Evolutionary conservation across 2,888 invertebrate genomes (phyloP), one percentile per base, ranked within the genome.

Genomic region (Drosophila nigritarsus): DNA sequence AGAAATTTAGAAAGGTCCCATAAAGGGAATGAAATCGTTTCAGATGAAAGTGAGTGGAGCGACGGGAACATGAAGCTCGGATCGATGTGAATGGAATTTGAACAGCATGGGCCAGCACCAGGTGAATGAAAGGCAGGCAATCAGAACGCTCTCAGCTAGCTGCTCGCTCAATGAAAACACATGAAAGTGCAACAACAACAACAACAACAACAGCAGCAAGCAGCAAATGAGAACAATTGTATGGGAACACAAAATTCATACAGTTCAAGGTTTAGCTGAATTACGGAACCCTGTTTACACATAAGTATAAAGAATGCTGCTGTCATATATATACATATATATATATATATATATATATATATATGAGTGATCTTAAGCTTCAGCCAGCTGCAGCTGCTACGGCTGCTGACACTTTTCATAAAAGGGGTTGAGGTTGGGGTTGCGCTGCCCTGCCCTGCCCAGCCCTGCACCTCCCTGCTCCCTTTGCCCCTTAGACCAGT

Each of bases 41-140:
- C 54, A 56, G 69, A 67, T 78, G 78, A 78, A 78, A 78, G 78
- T 78, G 78, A 78, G 65, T 78, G 78, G 65, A 78, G 54, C 51
- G 69, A 24, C 29, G 49, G 50, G 36, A 60, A 60, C 30, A 20
- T 61, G 61, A 59, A 34, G 48, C 20, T 40, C 40, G n/a, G 45
- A 32, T 66, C 61, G 42, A 73, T 75, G 78, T 78, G 78, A 78
- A 78, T 78, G 78, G 74, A 53, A 74, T 71, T 67, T 67, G 24
- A 45, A 24, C 45, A 45, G 45, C 45, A 15, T 45, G 73, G 34
- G 34, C 20, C n/a, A 53, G 55, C 50, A 63, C 56, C 76, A 59
- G 61, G 64, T 74, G 74, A 73, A 76, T 73, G 77, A 34, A 59
- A 59, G 74, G 64, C 51, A 27, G 71, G 62, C 60, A 68, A 73